These are phyloP conservation scores for Misgurnus anguillicaudatus DNA, from an alignment of 2,113 vertebrate species.

Conservation along the genomic window DNA sequence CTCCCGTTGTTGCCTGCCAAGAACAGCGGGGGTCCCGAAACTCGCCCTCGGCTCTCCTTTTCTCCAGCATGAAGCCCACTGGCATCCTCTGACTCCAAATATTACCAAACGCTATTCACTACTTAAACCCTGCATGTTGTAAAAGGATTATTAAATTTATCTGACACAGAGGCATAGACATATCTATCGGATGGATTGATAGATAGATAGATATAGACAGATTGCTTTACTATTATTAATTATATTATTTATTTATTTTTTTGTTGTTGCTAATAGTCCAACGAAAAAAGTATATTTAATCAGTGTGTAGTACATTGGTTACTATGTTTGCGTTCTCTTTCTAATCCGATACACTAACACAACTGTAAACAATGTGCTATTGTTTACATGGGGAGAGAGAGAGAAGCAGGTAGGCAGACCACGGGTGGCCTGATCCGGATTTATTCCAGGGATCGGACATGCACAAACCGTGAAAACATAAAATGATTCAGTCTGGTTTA, in stretches of 20 bases:
- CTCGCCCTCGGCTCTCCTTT: constrained; percentile 50
- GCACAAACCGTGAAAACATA: constrained; percentile 4
- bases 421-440: constrained; percentile 25
- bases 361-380: constrained; percentile 28
- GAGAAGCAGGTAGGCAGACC: neutral
- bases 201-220: constrained; percentile 53
- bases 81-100: constrained; percentile 36
- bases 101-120: constrained; percentile 63
- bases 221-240: constrained; percentile 19
- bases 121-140: constrained; percentile 22
- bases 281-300: neutral
- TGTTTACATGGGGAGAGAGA: constrained; percentile 32
- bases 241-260: neutral
- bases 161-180: constrained; percentile 13
- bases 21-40: constrained; percentile 53
- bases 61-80: constrained; percentile 38
- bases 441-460: constrained; percentile 25
- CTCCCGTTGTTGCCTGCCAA: constrained; percentile 42
- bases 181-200: neutral
- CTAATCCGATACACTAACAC: constrained; percentile 33
- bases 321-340: constrained; percentile 12
- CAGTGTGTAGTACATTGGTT: neutral
- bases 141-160: constrained; percentile 39
- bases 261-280: neutral
- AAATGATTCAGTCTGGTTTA: neutral